Evolutionary conservation across 92 coral and sea anemone genomes (phyloP).

Genomic region (Palythoa caribaeorum): DNA sequence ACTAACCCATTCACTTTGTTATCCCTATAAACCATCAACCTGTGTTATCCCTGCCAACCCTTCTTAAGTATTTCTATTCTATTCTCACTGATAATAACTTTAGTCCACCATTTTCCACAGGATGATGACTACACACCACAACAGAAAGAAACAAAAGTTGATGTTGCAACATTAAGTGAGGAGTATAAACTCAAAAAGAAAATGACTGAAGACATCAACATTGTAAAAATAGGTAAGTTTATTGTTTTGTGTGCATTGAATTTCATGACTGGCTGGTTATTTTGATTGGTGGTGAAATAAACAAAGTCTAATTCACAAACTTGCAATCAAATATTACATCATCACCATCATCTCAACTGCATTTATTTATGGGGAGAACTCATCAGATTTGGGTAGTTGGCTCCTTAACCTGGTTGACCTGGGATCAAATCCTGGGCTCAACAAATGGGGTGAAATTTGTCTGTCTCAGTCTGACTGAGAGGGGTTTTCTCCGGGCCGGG

Average conservation of each 20-base stretch:
- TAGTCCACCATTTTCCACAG: conserved; percentile 27
- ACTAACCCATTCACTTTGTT: neutral
- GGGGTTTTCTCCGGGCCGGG: too few species aligned
- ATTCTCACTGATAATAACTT: neutral
- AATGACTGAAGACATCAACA: conserved; percentile 83
- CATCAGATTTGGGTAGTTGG: too few species aligned
- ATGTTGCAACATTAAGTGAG: conserved; percentile 77
- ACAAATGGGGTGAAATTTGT: too few species aligned
- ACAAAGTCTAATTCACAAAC: too few species aligned
- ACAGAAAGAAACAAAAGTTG: conserved; percentile 59
- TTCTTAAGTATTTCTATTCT: neutral
- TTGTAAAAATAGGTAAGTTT: conserved; percentile 85
- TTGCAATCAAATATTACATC: too few species aligned
- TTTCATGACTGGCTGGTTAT: too few species aligned
- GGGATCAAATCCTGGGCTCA: too few species aligned
- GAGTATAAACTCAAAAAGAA: conserved; percentile 83
- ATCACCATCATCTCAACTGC: too few species aligned
- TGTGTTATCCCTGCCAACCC: neutral
- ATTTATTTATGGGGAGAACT: too few species aligned
- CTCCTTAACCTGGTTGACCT: too few species aligned
- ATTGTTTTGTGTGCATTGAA: neutral
- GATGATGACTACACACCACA: conserved; percentile 84
- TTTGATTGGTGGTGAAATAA: too few species aligned
- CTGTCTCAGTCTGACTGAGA: too few species aligned
- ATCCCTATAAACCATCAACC: neutral